Base-by-base conservation (phyloP, 1,140 invertebrate genomes). In the Ylistrum balloti region DNA sequence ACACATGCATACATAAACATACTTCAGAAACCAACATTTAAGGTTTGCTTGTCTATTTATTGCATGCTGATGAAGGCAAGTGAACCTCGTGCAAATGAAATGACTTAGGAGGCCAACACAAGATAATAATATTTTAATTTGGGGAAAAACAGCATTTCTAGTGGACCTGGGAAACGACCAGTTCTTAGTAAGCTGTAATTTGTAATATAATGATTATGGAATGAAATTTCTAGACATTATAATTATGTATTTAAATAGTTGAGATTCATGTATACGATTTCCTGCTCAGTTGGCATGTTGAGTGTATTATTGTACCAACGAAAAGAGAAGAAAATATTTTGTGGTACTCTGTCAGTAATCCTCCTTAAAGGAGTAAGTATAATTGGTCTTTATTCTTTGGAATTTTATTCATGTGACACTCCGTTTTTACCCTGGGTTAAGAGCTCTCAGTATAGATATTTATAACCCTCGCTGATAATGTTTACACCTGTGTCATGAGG, bases 341-440 rank as follows among this genome's bases (percentile, higher is more conserved):
- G 56, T 74, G 56, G 17, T 74, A 74, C n/a, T 74, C 28, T 17
- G n/a, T 28, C 9, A 74, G 56, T 74, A 74, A 74, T 74, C 56
- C 56, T 17, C n/a, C 22, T 74, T 74, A 28, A 74, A n/a, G 9
- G 56, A n/a, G 22, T 28, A n/a, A 1, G 28, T 74, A 74, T 74
- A 74, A 74, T 74, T 74, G 56, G n/a, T 74, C 56, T 74, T 74
- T 74, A n/a, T 74, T 74, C 22, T 1, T n/a, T 74, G 56, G 56
- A 74, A 74, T 74, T 74, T 74, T 17, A 17, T 28, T 7, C 11
- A 74, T 74, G 56, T 17, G n/a, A 28, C n/a, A 74, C 56, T 74
- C 56, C 56, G 13, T 74, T 74, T 74, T 74, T n/a, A 17, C 5
- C 56, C n/a, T 5, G 28, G 56, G 1, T 74, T 74, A 74, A 28